Conservation (phyloP, 2,888 invertebrate species). For the Callinectes sapidus region DNA sequence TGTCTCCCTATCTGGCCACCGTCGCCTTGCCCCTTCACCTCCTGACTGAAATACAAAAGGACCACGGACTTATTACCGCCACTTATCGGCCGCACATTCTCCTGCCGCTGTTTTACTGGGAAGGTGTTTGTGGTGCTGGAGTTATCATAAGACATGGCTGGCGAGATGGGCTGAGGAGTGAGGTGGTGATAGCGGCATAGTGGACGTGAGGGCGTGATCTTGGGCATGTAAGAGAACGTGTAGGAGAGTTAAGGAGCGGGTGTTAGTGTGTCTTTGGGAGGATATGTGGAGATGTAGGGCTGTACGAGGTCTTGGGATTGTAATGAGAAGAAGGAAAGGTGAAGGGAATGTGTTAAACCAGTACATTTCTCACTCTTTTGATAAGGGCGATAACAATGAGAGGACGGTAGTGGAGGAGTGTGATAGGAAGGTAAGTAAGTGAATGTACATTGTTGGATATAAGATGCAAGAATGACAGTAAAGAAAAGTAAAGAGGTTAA, state of each 20-base stretch:
- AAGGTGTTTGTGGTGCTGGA: constrained; percentile 25
- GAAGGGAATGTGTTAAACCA: neutral
- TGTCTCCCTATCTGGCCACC: constrained; percentile 16
- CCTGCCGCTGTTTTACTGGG: constrained; percentile 6
- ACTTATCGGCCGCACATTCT: neutral
- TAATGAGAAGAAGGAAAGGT: neutral
- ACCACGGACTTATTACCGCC: constrained; percentile 14
- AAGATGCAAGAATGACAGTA: neutral
- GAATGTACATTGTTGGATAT: neutral
- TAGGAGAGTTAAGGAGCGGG: neutral
- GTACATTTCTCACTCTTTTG: neutral
- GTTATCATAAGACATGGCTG: constrained; percentile 47
- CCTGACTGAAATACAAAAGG: neutral
- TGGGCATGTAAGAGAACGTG: neutral
- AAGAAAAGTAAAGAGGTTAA: neutral
- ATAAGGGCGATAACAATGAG: neutral
- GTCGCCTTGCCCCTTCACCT: neutral
- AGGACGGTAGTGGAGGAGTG: neutral
- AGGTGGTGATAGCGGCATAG: neutral
- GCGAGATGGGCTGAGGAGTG: neutral
- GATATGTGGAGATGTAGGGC: neutral
- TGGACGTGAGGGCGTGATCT: neutral
- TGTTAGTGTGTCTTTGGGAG: neutral
- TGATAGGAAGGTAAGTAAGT: neutral
- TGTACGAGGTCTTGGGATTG: neutral